Percentiles rank a stretch among this genome's conserved stretches.
Evolutionary conservation across 2,113 vertebrate species (phyloP).

Genomic region (Phyllostomus hastatus): DNA sequence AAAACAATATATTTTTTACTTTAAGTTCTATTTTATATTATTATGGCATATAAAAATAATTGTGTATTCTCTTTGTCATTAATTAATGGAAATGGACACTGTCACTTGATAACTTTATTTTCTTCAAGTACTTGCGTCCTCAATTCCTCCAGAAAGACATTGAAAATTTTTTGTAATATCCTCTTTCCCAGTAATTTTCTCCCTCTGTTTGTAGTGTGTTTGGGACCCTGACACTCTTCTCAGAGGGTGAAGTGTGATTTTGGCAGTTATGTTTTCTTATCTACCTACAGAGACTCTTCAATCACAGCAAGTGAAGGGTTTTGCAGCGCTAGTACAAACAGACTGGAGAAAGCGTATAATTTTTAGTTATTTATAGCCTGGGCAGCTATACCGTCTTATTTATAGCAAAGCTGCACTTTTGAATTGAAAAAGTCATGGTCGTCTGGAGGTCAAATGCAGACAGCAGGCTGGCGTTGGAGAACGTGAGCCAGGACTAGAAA

Average conservation of each 20-base stretch:
- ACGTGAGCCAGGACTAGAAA: not conserved
- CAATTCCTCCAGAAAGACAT: not conserved
- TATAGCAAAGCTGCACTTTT: slow-evolving; percentile 43
- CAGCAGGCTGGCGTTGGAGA: not conserved
- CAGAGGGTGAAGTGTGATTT: not conserved
- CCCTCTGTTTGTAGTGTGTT: not conserved
- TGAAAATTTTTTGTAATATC: not conserved
- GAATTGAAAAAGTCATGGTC: slow-evolving; percentile 47
- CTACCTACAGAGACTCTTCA: slow-evolving; percentile 34
- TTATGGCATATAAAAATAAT: not conserved
- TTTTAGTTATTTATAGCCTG: slow-evolving; percentile 55
- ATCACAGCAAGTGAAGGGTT: slow-evolving; percentile 39
- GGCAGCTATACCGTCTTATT: slow-evolving; percentile 32
- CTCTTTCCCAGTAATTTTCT: not conserved
- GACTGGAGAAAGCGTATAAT: slow-evolving; percentile 42
- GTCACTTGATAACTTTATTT: not conserved
- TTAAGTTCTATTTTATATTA: not conserved
- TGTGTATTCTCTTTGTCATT: not conserved
- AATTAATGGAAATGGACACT: not conserved
- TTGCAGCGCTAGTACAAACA: slow-evolving; percentile 33
- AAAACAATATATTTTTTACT: not conserved
- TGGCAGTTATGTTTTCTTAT: slow-evolving; percentile 12
- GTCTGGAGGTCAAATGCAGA: slow-evolving; percentile 48
- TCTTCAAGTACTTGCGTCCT: not conserved
- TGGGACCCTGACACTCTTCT: not conserved